phyloP scores from a whole-genome alignment of 2,113 vertebrate genomes.

The Salvelinus namaycush region DNA sequence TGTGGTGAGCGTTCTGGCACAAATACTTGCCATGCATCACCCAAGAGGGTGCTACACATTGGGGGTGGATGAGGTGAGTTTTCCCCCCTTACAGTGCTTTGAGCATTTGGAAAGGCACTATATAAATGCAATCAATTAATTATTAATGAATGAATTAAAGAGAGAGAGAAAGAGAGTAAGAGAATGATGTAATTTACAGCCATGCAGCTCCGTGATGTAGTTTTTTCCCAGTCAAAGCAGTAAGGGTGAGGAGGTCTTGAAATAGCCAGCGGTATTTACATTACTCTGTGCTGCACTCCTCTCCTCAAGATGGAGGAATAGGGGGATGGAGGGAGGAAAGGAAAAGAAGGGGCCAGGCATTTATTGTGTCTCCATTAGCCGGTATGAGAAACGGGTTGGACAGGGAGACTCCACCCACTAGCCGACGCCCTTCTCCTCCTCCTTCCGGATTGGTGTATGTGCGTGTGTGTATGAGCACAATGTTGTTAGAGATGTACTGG shows the following conservation, averaged over 20 bases:
- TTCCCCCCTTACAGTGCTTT: background rate
- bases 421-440: slow-evolving; percentile 40
- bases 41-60: too few species aligned
- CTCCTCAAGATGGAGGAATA: slow-evolving; percentile 4
- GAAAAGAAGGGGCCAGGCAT: slow-evolving; percentile 44
- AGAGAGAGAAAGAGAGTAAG: background rate
- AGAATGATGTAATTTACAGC: slow-evolving; percentile 48
- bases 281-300: slow-evolving; percentile 62
- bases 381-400: slow-evolving; percentile 31
- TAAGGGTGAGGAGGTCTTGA: slow-evolving; percentile 37
- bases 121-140: slow-evolving; percentile 1
- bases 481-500: background rate
- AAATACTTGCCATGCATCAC: too few species aligned
- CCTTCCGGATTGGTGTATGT: slow-evolving; percentile 19
- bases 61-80: too few species aligned
- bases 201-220: slow-evolving; percentile 53
- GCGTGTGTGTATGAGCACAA: background rate
- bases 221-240: slow-evolving; percentile 44
- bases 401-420: slow-evolving; percentile 40
- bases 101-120: background rate
- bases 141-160: slow-evolving; percentile 18
- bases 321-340: slow-evolving; percentile 11
- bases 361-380: slow-evolving; percentile 50
- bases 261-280: slow-evolving; percentile 50
- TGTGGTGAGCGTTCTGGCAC: too few species aligned